Conservation (phyloP, 2,797 vertebrate genomes). For the Gymnopithys bicolor region DNA sequence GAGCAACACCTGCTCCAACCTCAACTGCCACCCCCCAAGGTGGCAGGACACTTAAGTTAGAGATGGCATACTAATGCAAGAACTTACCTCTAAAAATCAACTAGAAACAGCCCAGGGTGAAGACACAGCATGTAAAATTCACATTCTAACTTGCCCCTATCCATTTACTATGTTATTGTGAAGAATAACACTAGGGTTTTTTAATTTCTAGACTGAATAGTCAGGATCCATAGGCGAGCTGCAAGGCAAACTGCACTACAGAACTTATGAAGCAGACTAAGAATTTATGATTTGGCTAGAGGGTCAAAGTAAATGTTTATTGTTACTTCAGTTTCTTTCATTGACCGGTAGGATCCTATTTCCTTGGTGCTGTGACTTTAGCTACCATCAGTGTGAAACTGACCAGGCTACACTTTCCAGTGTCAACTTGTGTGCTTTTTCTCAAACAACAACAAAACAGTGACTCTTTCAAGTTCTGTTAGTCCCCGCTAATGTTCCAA, state of each 20-base stretch:
- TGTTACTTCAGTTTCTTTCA: background rate
- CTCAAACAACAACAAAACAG: background rate
- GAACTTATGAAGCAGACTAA: background rate
- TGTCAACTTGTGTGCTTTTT: background rate
- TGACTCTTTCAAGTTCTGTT: background rate
- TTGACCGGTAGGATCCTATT: background rate
- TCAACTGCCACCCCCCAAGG: background rate
- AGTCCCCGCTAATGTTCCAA: background rate
- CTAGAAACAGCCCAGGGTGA: background rate
- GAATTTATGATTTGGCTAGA: background rate
- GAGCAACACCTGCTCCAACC: background rate
- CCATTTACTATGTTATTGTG: background rate
- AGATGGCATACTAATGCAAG: background rate
- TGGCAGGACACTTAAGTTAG: background rate
- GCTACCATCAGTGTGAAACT: background rate
- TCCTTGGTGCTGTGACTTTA: background rate
- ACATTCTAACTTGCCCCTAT: background rate
- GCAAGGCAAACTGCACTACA: background rate
- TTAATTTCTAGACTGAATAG: background rate
- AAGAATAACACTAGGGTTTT: background rate
- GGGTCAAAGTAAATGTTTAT: background rate
- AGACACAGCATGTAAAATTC: background rate
- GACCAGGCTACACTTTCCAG: background rate
- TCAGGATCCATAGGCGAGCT: background rate
- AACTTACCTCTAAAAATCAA: background rate